Evolutionary conservation across 1,140 invertebrate genomes (phyloP), one percentile per base, ranked within the genome.

Genomic region (Campodea augens): DNA sequence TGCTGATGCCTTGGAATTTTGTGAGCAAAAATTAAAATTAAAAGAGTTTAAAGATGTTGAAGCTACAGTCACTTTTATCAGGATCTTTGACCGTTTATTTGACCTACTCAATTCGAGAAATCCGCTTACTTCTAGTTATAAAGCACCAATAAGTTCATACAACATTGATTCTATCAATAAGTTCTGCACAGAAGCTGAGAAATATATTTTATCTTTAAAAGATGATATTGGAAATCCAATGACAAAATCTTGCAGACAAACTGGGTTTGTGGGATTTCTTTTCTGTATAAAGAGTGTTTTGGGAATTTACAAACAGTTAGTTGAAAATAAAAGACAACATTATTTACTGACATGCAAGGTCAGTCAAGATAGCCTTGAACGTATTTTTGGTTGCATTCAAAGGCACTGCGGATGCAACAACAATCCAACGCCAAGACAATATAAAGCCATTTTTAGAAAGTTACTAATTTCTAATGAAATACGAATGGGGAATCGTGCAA

Each of bases 1-100:
- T 29, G 45, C 52, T 24, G 32, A 54, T 25, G 44, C 49, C 12
- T 38, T 59, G n/a, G 42, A 46, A 51, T 61, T 48, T 53, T 49
- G 47, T 46, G 42, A 25, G 47, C 53, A 53, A 48, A 54, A 41
- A 38, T 46, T 38, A 57, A 47, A 32, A 27, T 48, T 22, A 41
- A 15, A 40, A 38, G 38, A 55, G 25, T 55, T 60, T 50, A 3
- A 43, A 40, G 40, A 53, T 38, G 51, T 49, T 36, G 49, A 49
- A 38, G 51, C 50, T 43, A 56, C 60, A 22, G 55, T 52, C 18
- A 18, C 12, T 12, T 54, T 55, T 10, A 32, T 32, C 7, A 40
- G 47, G 48, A n/a, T 48, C 41, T 47, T 55, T 29, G 51, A 54
- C 38, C 21, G 47, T 15, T 27, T 52, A 1, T 51, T 51, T 49